Base-by-base conservation (phyloP, 2,113 vertebrate species). In the Paradisaea rubra region DNA sequence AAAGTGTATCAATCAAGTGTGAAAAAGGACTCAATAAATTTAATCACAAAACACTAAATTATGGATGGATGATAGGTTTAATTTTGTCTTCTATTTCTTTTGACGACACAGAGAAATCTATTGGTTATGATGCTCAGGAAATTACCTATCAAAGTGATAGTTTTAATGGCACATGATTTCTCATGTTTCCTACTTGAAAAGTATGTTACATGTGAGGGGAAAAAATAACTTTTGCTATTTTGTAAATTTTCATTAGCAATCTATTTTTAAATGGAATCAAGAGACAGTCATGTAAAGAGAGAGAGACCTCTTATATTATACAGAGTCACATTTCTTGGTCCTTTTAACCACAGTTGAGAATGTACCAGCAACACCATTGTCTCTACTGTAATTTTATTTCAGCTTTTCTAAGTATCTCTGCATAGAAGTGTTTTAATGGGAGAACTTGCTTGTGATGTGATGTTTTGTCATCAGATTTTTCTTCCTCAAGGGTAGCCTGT, bases 401-500 rank as follows among this genome's bases (percentile, higher is more conserved):
- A 66, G 20, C 20, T 56, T 91, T 71, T 87, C 49, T 71, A 94
- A 81, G 47, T 91, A 56, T 88, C 27, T 87, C 27, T 81, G 10
- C 6, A 25, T 42, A 11, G 16, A 92, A 95, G 45, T 57, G 27
- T 65, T 96, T 89, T 81, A 64, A 83, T 87, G 70, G 66, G 25
- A 70, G 57, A 81, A 52, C 61, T 79, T 81, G 30, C 57, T 76
- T 91, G 66, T 81, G 79, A 64, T 91, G 66, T 78, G 76, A 64
- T 91, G 66, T 78, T 96, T 93, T 87, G 76, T 92, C 66, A 86
- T 83, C 82, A 71, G 59, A 68, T 85, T 88, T 77, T 88, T 86
- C 35, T 70, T 66, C n/a, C 84, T 52, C 52, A 61, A 41, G 78
- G 52, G 80, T 95, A 88, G 49, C 27, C 56, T 91, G 54, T 77